Percentiles rank a stretch among this genome's conserved stretches.
phyloP scores from a whole-genome alignment of 2,888 invertebrate genomes.

The Zaprionus bogoriensis region DNA sequence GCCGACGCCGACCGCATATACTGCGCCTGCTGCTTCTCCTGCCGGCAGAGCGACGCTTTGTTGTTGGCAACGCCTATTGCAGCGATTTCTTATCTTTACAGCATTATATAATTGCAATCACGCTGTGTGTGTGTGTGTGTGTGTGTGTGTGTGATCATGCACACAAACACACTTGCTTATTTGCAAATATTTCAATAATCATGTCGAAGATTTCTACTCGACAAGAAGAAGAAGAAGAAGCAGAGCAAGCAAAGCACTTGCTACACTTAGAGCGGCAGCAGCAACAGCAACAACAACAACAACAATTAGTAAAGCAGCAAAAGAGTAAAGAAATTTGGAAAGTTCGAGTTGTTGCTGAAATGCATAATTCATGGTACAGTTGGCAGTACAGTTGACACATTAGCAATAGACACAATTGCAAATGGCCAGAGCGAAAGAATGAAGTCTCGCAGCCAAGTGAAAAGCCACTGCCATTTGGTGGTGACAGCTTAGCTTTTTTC shows the following conservation, averaged over 20 bases:
- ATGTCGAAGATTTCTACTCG: conserved; percentile 55
- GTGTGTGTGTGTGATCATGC: neutral
- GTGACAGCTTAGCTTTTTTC: too few species aligned
- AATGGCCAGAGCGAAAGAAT: conserved; percentile 51
- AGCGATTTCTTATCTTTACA: conserved; percentile 25
- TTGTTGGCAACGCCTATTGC: neutral
- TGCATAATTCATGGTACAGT: conserved; percentile 72
- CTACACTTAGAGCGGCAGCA: conserved; percentile 26
- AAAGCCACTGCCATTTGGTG: conserved; percentile 18
- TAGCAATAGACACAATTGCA: conserved; percentile 63
- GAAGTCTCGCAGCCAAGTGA: conserved; percentile 34
- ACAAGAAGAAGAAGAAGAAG: conserved; percentile 34
- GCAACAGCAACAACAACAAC: conserved; percentile 18
- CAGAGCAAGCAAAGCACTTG: conserved; percentile 6
- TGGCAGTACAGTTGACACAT: conserved; percentile 66
- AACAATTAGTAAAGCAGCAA: conserved; percentile 28
- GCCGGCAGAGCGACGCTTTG: neutral
- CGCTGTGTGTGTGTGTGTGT: too few species aligned
- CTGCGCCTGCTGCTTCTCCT: neutral
- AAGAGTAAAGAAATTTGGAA: conserved; percentile 65
- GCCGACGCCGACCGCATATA: neutral
- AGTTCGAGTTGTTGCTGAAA: conserved; percentile 64
- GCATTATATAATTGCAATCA: conserved; percentile 60
- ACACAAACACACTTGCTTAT: neutral
- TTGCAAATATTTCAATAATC: conserved; percentile 43